A percentile compares a stretch with the other conserved stretches of the same genome.
These are phyloP conservation scores for Planiliza haematocheilus DNA, from an alignment of 2,113 vertebrate genomes.

Conservation along the genomic window DNA sequence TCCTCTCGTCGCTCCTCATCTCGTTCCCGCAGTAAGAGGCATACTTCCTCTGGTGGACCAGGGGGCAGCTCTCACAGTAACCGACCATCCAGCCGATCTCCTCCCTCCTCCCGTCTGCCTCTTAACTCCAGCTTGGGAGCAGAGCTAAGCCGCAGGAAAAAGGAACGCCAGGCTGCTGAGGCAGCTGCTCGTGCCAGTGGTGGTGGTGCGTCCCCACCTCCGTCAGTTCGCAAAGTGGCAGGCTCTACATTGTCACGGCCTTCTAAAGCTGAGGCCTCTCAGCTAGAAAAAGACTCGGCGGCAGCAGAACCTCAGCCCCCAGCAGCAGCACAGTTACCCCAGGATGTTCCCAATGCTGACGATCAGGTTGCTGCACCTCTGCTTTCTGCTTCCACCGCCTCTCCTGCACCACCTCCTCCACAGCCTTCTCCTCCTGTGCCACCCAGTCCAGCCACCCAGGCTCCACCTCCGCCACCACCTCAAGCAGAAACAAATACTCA, in stretches of 20 bases:
- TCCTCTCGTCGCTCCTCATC: conserved; percentile 89
- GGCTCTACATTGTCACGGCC: conserved; percentile 53
- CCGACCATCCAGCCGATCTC: conserved; percentile 93
- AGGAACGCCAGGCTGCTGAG: conserved; percentile 91
- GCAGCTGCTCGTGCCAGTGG: conserved; percentile 89
- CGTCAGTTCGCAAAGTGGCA: conserved; percentile 59
- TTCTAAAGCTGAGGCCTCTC: conserved; percentile 60
- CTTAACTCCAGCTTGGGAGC: conserved; percentile 96
- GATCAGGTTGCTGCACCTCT: conserved; percentile 49
- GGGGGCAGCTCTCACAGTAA: conserved; percentile 84
- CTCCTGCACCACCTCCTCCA: conserved; percentile 82
- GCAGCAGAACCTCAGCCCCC: conserved; percentile 57
- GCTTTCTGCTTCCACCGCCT: conserved; percentile 55
- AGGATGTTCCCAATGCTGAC: conserved; percentile 47
- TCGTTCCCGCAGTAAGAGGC: conserved; percentile 94
- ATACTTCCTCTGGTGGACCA: conserved; percentile 83
- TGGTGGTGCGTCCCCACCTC: conserved; percentile 69
- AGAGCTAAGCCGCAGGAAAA: conserved; percentile 94
- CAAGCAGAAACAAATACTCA: conserved; percentile 79
- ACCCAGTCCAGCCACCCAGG: conserved; percentile 68
- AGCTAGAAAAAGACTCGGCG: conserved; percentile 50
- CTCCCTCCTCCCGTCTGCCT: conserved; percentile 89
- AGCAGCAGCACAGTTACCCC: conserved; percentile 67
- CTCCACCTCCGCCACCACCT: conserved; percentile 70
- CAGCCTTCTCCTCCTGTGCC: conserved; percentile 82